Base-by-base conservation (phyloP, 92 coral and sea anemone genomes). In the Parazoanthus darwini region DNA sequence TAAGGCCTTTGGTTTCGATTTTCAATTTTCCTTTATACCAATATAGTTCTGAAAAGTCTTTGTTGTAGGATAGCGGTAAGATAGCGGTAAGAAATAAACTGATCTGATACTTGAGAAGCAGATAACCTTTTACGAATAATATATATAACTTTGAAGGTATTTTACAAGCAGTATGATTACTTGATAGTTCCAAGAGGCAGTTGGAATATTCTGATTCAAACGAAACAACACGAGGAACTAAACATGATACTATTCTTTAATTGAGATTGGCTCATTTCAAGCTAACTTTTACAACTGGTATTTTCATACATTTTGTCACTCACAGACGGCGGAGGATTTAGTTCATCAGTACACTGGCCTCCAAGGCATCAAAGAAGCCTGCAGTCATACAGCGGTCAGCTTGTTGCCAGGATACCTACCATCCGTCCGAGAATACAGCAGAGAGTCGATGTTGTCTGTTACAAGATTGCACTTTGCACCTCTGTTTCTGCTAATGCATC, bases 391-490 rank as follows among this genome's bases (percentile, higher is more conserved):
- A 71, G 39, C 68, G 9, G 78, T 42, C 63, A 84, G 22, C 43
- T 36, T 71, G 33, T 84, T 84, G 67, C 78, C 87, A 29, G 87
- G 63, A 14, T 48, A 51, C 78, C 33, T 88, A 50, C 98, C 99
- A 3, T 82, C 97, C 18, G 93, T 94, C 4, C 54, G 50, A 38
- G 91, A 88, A 20, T 95, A 91, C 83, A 90, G 86, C 26, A 85
- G 86, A 33, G 88, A 95, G 89, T 94, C 99, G 8, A 78, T 91
- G 43, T 50, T 89, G 36, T 92, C 97, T 46, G 90, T 90, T 44
- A 84, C 94, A 80, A 89, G 70, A 86, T 86, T 93, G 87, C 98
- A 95, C 56, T 91, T 92, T 37, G 88, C 86, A 56, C 98, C 97
- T 29, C 72, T 94, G 68, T 51, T 89, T 11, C 91, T 80, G 82